Base-by-base conservation (phyloP, 2,113 vertebrate genomes). In the Nicator chloris region DNA sequence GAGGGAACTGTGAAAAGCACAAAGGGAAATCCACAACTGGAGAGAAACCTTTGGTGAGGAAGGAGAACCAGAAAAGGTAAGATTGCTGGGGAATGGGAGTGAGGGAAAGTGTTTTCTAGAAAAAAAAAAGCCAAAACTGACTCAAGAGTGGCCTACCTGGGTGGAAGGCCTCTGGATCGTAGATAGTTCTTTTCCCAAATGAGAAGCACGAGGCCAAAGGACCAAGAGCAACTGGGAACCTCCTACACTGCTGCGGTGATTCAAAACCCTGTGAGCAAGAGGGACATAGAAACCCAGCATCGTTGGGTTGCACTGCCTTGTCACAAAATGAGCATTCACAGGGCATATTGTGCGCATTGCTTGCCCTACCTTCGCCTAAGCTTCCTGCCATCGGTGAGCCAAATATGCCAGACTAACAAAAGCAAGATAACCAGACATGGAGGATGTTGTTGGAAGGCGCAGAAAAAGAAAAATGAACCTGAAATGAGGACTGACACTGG, bases 201-300 rank as follows among this genome's bases (percentile, higher is more conserved):
- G 95, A 97, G 94, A 96, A 96, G 95, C 93, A 97, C 40, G 95
- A 97, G 96, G 95, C 95, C 95, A 97, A 95, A 97, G 93, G 94
- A 96, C 93, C 96, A 97, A 96, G 90, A 97, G 93, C 94, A 97
- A 97, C 93, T 93, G 95, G 94, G 96, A 95, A 94, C 72, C 94
- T 96, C 95, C 95, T 96, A 97, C 90, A 96, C 93, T 97, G 96
- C 95, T 95, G 95, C 96, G 95, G 86, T 97, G 93, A 92, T 93
- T 96, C 96, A 97, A 96, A 97, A 83, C 93, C 96, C 96, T 96
- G 95, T 84, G 96, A 97, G 96, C 95, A 97, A 97, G 96, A 97
- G 95, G 94, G 96, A 97, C 96, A 97, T 96, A 97, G 96, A 97
- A 96, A 96, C 96, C 96, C 96, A 97, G 96, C 96, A 97, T 95